Percentiles rank a stretch among this genome's conserved stretches.
phyloP scores from a whole-genome alignment of 2,888 invertebrate genomes.

The Rugalucina vietnamica region DNA sequence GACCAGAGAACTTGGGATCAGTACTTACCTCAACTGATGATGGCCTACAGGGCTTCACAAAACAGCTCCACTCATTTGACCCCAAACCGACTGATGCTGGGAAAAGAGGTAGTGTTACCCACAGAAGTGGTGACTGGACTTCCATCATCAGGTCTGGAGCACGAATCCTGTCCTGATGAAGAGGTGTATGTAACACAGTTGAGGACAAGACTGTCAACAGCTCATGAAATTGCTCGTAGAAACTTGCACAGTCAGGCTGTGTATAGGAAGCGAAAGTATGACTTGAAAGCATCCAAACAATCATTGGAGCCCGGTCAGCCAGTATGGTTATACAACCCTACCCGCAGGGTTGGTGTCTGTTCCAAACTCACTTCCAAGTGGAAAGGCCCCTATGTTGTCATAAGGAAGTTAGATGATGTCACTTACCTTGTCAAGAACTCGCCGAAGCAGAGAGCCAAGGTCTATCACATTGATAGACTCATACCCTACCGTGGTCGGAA shows the following conservation, averaged over 20 bases:
- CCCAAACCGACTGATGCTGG: constrained; percentile 54
- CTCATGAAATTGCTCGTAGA: constrained; percentile 41
- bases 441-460: constrained; percentile 6
- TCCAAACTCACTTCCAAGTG: constrained; percentile 43
- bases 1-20: constrained; percentile 72
- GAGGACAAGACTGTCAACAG: constrained; percentile 8
- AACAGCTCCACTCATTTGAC: constrained; percentile 54
- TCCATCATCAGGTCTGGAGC: no score
- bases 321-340: constrained; percentile 48
- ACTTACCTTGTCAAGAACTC: constrained; percentile 38
- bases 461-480: constrained; percentile 42
- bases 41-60: constrained; percentile 63
- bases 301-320: constrained; percentile 27
- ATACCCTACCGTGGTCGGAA: no score
- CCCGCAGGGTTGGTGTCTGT: constrained; percentile 37
- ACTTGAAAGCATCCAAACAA: constrained; percentile 44
- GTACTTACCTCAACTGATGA: constrained; percentile 55
- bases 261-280: constrained; percentile 50
- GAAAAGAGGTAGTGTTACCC: constrained; percentile 39
- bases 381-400: constrained; percentile 51
- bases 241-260: constrained; percentile 22
- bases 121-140: constrained; percentile 30
- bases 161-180: not conserved
- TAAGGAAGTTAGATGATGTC: constrained; percentile 41
- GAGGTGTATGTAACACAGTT: constrained; percentile 12